Evolutionary conservation across 2,797 vertebrate genomes (phyloP).

Genomic region (Aratinga solstitialis): DNA sequence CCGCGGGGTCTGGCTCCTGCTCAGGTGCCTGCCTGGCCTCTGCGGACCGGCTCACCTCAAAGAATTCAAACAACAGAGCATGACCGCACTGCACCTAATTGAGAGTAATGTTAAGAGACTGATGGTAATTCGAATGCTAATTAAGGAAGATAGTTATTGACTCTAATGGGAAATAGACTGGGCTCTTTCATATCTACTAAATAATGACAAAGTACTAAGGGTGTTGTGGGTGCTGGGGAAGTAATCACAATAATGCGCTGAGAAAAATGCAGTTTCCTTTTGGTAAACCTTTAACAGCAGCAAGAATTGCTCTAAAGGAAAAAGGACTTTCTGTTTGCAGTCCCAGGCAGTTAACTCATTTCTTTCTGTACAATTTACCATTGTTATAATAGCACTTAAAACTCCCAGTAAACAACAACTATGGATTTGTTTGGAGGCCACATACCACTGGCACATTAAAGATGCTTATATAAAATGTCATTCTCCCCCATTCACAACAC

Average conservation of each 20-base stretch:
- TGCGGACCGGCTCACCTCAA: fast-evolving
- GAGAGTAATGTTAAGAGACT: constrained; percentile 20
- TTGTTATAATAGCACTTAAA: neutral
- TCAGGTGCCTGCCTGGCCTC: neutral
- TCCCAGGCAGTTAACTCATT: neutral
- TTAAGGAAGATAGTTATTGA: constrained; percentile 42
- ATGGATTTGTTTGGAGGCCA: neutral
- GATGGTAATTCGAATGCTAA: neutral
- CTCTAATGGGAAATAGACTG: neutral
- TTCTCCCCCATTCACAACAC: neutral
- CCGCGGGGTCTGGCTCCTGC: neutral
- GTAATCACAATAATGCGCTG: neutral
- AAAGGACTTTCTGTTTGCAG: neutral
- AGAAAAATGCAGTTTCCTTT: neutral
- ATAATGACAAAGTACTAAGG: neutral
- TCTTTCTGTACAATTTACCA: neutral
- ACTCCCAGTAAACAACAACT: neutral
- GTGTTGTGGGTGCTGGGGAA: neutral
- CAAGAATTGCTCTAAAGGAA: neutral
- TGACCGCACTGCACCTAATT: neutral
- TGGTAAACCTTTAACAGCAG: neutral
- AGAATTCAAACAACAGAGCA: neutral
- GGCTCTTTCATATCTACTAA: neutral
- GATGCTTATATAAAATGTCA: neutral
- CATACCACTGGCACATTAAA: neutral